These are phyloP conservation scores for Zoanthus solanderi DNA, from an alignment of 92 coral and sea anemone genomes.

Conservation along the genomic window DNA sequence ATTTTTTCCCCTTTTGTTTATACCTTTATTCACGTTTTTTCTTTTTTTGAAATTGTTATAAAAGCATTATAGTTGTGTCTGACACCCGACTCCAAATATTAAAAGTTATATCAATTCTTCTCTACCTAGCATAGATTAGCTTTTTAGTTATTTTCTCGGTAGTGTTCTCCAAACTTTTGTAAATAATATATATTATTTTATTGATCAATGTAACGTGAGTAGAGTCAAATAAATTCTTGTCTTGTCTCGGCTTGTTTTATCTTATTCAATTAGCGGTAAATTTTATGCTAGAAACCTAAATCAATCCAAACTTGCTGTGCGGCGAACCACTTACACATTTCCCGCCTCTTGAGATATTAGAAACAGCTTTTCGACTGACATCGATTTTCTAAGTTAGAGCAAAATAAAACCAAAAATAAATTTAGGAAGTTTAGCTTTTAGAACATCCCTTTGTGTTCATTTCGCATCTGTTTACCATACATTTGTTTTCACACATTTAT, in stretches of 20 bases:
- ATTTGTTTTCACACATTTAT: slow-evolving; percentile 68
- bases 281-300: slow-evolving; percentile 39
- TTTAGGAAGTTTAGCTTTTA: slow-evolving; percentile 52
- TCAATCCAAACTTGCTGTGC: slow-evolving; percentile 1
- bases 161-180: too few relatives aligned
- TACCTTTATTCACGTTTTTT: too few relatives aligned
- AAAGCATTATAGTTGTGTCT: too few relatives aligned
- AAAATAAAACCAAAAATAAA: slow-evolving; percentile 20
- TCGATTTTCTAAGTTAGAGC: not conserved
- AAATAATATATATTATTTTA: too few relatives aligned
- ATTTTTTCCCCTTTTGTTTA: too few relatives aligned
- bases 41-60: too few relatives aligned
- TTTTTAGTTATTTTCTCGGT: too few relatives aligned
- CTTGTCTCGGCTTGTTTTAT: not conserved
- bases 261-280: slow-evolving; percentile 44
- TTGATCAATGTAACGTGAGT: too few relatives aligned
- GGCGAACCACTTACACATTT: not conserved
- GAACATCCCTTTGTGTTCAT: slow-evolving; percentile 55
- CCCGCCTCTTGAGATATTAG: not conserved
- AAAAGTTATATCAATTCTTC: too few relatives aligned
- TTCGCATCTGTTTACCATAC: slow-evolving; percentile 78
- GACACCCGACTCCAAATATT: too few relatives aligned
- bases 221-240: too few relatives aligned
- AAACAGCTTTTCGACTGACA: not conserved
- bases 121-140: too few relatives aligned